Conservation (phyloP, 1,140 invertebrate genomes). For the Ptiloglossa arizonensis region DNA sequence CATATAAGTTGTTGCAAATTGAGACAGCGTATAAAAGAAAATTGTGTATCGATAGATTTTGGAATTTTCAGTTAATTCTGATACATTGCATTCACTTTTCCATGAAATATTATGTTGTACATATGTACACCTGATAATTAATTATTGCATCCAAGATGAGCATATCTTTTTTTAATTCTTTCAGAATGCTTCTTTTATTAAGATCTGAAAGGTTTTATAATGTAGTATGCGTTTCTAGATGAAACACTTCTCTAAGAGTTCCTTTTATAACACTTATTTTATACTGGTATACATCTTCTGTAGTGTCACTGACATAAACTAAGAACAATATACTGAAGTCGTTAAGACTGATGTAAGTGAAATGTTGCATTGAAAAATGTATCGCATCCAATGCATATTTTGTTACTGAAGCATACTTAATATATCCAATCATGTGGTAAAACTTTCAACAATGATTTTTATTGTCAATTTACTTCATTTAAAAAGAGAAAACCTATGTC, state of each 20-base stretch:
- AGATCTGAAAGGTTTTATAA: slow-evolving; percentile 55
- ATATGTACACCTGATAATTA: slow-evolving; percentile 40
- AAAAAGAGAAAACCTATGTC: slow-evolving; percentile 9
- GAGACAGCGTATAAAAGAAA: slow-evolving; percentile 18
- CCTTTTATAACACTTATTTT: slow-evolving; percentile 65
- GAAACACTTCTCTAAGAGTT: slow-evolving; percentile 60
- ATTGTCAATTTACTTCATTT: slow-evolving; percentile 13
- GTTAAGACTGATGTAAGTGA: slow-evolving; percentile 29
- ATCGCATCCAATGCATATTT: slow-evolving; percentile 31
- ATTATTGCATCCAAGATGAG: slow-evolving; percentile 46
- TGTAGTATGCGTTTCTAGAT: slow-evolving; percentile 41
- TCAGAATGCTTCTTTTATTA: slow-evolving; percentile 40
- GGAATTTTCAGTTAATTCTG: not conserved
- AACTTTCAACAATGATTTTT: slow-evolving; percentile 39
- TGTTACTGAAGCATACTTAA: slow-evolving; percentile 34
- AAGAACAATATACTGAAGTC: slow-evolving; percentile 36
- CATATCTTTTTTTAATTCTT: slow-evolving; percentile 53
- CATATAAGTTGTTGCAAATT: slow-evolving; percentile 43
- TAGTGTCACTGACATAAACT: slow-evolving; percentile 44
- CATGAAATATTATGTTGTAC: slow-evolving; percentile 41
- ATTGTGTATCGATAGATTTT: not conserved
- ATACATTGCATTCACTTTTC: slow-evolving; percentile 29
- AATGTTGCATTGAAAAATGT: slow-evolving; percentile 46
- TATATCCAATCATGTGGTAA: slow-evolving; percentile 8
- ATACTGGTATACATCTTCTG: slow-evolving; percentile 50